These are phyloP conservation scores for Thamnophis sirtalis DNA, from an alignment of 2,113 vertebrate genomes.

Conservation along the genomic window DNA sequence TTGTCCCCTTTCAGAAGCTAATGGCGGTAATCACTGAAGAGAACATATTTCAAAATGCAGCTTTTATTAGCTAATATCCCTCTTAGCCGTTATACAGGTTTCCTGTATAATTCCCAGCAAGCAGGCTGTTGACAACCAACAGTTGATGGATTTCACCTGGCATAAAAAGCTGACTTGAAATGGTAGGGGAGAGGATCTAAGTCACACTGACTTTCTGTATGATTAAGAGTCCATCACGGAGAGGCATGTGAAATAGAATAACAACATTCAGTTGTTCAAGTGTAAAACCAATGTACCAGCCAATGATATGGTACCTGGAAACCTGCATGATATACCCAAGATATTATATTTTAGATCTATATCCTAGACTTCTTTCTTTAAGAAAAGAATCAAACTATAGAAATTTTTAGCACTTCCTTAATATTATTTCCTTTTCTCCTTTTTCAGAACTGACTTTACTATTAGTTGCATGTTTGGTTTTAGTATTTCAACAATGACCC, in stretches of 20 bases:
- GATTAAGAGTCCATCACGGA: not conserved
- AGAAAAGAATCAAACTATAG: not conserved
- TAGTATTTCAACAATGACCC: not conserved
- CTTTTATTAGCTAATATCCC: conserved; percentile 32
- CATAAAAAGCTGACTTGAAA: not conserved
- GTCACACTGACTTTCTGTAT: not conserved
- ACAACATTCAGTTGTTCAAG: not conserved
- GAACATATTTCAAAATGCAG: conserved; percentile 9
- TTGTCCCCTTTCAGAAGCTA: not conserved
- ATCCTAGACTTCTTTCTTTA: not conserved
- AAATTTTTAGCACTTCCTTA: not conserved
- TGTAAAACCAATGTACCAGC: not conserved
- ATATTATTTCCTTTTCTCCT: not conserved
- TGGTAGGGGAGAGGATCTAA: not conserved
- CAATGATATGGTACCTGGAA: not conserved
- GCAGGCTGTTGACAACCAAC: conserved; percentile 4
- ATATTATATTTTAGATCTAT: not conserved
- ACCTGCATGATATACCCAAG: not conserved
- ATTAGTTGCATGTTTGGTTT: conserved; percentile 14
- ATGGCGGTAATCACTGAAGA: conserved; percentile 42
- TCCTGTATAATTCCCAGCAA: conserved; percentile 48
- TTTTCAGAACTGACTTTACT: not conserved
- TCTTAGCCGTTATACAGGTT: conserved; percentile 27
- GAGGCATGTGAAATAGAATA: not conserved
- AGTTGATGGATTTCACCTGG: not conserved